Conservation (phyloP, 2,113 vertebrate species). For the Pygoscelis antarcticus region DNA sequence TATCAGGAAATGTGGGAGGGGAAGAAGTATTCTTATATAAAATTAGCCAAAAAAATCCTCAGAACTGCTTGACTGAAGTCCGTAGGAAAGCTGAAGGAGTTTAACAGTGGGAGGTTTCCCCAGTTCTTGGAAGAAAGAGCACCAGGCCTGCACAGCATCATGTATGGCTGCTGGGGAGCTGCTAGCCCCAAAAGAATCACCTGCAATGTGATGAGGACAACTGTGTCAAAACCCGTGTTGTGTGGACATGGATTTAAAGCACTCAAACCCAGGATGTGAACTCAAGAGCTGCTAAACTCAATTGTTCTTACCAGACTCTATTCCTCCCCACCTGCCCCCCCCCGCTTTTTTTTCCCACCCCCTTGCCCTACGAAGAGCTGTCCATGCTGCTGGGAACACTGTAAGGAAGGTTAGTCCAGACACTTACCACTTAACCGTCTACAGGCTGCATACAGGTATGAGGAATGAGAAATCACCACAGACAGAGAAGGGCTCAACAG, state of each 20-base stretch:
- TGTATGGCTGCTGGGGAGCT: neutral
- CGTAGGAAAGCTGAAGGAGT: neutral
- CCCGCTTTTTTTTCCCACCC: no score
- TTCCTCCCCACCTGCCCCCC: no score
- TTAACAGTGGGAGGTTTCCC: neutral
- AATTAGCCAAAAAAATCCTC: neutral
- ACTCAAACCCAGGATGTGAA: neutral
- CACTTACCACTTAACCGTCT: neutral
- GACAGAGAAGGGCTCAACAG: neutral
- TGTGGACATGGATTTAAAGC: neutral
- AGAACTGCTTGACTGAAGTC: neutral
- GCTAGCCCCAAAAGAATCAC: neutral
- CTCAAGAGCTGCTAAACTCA: neutral
- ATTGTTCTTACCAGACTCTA: neutral
- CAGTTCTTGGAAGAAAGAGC: neutral
- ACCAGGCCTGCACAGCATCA: neutral
- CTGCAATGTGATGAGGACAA: neutral
- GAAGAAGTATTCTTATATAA: neutral
- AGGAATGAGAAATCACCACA: neutral
- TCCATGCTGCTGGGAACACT: neutral
- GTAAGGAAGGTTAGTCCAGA: neutral
- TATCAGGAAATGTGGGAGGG: neutral
- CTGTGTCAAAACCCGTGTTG: neutral
- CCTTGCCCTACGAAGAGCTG: neutral
- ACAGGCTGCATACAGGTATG: neutral